Conservation (phyloP, 2,113 vertebrate genomes). For the Raja brachyura region DNA sequence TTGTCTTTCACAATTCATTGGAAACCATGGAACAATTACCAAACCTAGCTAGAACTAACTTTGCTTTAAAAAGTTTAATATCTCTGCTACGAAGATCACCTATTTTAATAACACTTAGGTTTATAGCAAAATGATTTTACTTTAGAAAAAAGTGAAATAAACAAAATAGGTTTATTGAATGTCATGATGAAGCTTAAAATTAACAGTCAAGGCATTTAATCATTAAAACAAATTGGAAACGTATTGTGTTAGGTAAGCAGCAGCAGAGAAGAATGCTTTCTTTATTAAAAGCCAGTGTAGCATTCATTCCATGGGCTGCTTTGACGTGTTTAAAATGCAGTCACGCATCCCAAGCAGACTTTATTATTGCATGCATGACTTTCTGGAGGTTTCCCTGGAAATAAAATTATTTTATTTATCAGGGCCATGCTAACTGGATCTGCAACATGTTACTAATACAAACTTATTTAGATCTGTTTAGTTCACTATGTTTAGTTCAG, state of each 20-base stretch:
- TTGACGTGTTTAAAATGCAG: background rate
- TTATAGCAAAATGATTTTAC: too few relatives aligned
- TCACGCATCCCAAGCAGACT: background rate
- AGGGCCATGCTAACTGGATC: background rate
- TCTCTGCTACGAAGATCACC: background rate
- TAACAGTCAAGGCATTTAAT: background rate
- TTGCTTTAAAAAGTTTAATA: background rate
- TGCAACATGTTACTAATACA: background rate
- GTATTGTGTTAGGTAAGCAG: background rate
- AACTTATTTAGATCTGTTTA: background rate
- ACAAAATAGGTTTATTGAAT: background rate
- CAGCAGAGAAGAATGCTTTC: background rate
- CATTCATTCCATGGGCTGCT: background rate
- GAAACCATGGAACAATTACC: background rate
- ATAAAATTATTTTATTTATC: background rate
- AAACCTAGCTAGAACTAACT: background rate
- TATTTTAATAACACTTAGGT: too few relatives aligned
- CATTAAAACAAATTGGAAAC: background rate
- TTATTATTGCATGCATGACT: background rate
- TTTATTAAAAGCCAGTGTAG: background rate
- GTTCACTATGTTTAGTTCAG: too few relatives aligned
- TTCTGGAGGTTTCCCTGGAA: background rate
- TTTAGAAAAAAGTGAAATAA: background rate
- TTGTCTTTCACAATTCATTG: background rate
- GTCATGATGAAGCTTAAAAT: background rate